These are phyloP conservation scores for Toxonevra muliebris DNA, from an alignment of 2,888 invertebrate species.

Conservation along the genomic window DNA sequence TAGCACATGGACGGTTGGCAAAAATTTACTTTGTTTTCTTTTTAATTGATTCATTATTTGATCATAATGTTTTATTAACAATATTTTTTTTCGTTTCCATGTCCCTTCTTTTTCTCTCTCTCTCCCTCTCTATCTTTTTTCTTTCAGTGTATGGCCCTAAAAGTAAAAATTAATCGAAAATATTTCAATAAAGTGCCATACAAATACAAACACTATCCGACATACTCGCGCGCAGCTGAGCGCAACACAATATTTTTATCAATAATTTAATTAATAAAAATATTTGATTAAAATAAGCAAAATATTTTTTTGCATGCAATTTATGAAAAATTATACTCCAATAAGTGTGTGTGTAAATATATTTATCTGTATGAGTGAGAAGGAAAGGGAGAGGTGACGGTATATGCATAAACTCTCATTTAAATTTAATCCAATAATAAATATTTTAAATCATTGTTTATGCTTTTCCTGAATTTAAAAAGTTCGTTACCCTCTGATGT, in stretches of 20 bases:
- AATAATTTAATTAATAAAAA: conserved; percentile 13
- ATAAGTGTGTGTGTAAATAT: neutral
- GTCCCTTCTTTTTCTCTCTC: neutral
- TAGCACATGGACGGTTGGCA: no score
- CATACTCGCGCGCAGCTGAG: neutral
- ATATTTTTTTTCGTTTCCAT: conserved; percentile 9
- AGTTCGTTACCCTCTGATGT: no score
- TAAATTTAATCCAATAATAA: no score
- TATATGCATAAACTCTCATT: no score
- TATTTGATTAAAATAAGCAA: conserved; percentile 15
- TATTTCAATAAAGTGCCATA: neutral
- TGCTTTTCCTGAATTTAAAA: no score
- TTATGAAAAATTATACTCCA: conserved; percentile 1
- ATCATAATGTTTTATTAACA: conserved; percentile 48
- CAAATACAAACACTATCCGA: neutral
- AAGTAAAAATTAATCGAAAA: neutral
- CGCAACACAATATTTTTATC: neutral
- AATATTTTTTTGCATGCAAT: conserved; percentile 8
- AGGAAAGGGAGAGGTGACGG: no score
- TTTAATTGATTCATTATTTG: conserved; percentile 49
- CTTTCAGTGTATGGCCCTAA: neutral
- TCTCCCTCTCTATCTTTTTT: neutral
- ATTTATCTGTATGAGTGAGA: no score
- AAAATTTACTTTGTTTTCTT: conserved; percentile 42
- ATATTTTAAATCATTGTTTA: no score